Percentiles rank a stretch among this genome's conserved stretches.
phyloP scores from a whole-genome alignment of 2,888 invertebrate species.

The Tupiocoris notatus region DNA sequence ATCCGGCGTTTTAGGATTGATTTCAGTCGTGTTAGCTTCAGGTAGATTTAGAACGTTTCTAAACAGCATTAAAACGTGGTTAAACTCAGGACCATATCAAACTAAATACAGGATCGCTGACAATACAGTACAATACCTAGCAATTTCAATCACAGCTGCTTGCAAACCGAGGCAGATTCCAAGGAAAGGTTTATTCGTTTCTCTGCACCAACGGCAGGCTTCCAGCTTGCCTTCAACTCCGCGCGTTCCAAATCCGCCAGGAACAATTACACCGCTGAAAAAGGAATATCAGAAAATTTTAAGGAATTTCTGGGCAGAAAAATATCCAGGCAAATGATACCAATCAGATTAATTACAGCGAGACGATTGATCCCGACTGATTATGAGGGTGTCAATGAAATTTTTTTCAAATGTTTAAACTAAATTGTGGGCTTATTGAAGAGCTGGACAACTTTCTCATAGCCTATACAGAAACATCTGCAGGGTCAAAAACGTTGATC shows the following conservation, averaged over 20 bases:
- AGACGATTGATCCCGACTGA: neutral
- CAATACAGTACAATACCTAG: conserved; percentile 54
- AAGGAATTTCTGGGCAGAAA: neutral
- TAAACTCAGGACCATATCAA: neutral
- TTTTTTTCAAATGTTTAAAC: too few relatives aligned
- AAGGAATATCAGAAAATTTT: neutral
- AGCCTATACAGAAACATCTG: too few relatives aligned
- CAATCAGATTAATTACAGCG: neutral
- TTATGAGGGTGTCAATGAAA: too few relatives aligned
- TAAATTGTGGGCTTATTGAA: too few relatives aligned
- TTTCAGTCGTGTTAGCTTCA: conserved; percentile 63
- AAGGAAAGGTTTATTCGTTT: conserved; percentile 77
- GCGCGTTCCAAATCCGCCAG: conserved; percentile 95
- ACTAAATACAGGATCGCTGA: conserved; percentile 1
- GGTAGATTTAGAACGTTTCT: conserved; percentile 49
- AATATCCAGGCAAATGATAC: neutral
- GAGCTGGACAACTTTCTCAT: too few relatives aligned
- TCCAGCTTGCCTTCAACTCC: conserved; percentile 95
- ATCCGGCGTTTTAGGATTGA: conserved; percentile 68
- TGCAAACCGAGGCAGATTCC: conserved; percentile 98
- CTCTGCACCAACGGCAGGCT: conserved; percentile 90
- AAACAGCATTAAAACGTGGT: neutral
- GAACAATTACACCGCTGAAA: conserved; percentile 85
- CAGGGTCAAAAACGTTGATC: too few relatives aligned
- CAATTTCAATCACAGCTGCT: conserved; percentile 93